phyloP scores from a whole-genome alignment of 2,888 invertebrate genomes.

The Trissolcus brochymenae region DNA sequence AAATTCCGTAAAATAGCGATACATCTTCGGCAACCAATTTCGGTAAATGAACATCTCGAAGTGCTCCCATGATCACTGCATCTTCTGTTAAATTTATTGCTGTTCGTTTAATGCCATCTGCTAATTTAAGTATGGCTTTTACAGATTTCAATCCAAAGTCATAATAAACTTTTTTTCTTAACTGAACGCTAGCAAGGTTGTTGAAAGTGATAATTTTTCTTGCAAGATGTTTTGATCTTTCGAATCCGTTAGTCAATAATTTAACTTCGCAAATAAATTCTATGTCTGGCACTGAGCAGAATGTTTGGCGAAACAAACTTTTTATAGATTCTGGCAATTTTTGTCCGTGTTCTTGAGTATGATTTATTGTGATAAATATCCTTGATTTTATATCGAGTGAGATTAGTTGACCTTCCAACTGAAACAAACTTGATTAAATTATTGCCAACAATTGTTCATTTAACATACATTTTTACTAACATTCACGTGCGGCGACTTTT shows the following conservation, averaged over 20 bases:
- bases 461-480: background rate
- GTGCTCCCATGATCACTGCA: slow-evolving; percentile 91
- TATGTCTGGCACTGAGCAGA: slow-evolving; percentile 92
- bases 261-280: slow-evolving; percentile 95
- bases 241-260: slow-evolving; percentile 93
- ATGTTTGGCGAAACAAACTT: slow-evolving; percentile 92
- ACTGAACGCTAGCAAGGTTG: slow-evolving; percentile 88
- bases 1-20: slow-evolving; percentile 90
- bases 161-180: slow-evolving; percentile 95
- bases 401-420: slow-evolving; percentile 90
- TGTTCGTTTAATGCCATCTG: slow-evolving; percentile 89
- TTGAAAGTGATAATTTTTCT: slow-evolving; percentile 96
- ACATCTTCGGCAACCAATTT: slow-evolving; percentile 95
- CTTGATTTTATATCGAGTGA: slow-evolving; percentile 91
- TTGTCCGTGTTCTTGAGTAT: slow-evolving; percentile 92
- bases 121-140: slow-evolving; percentile 93
- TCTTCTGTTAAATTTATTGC: slow-evolving; percentile 88
- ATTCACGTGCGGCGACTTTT: slow-evolving; percentile 83
- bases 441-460: background rate
- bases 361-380: slow-evolving; percentile 97
- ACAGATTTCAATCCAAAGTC: slow-evolving; percentile 94
- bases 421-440: slow-evolving; percentile 14
- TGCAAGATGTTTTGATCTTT: slow-evolving; percentile 91
- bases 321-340: slow-evolving; percentile 95
- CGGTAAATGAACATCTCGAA: slow-evolving; percentile 94